Evolutionary conservation across 1,140 invertebrate genomes (phyloP).

Genomic region (Battus philenor): DNA sequence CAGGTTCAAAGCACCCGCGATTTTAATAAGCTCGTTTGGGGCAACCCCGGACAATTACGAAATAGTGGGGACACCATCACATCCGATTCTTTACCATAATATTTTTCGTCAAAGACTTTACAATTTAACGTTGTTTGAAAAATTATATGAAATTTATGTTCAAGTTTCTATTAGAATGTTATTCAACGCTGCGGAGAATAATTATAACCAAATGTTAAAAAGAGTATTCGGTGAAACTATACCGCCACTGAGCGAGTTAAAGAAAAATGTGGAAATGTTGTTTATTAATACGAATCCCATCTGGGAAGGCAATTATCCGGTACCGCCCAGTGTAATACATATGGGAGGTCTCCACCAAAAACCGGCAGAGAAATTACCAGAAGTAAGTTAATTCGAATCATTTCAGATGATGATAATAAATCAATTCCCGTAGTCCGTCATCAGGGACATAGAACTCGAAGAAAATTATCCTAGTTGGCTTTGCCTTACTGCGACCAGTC

Average conservation of each 20-base stretch:
- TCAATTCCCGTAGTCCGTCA: no score
- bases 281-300: conserved; percentile 70
- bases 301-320: conserved; percentile 51
- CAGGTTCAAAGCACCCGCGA: conserved; percentile 18
- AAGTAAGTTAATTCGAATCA: no score
- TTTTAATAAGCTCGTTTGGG: conserved; percentile 18
- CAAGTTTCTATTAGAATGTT: no score
- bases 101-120: conserved; percentile 1
- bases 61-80: conserved; percentile 17
- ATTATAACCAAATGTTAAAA: background rate
- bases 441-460: no score
- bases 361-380: conserved; percentile 38
- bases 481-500: no score
- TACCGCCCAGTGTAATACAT: conserved; percentile 57
- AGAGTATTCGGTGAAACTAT: conserved; percentile 22
- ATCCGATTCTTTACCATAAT: conserved; percentile 18
- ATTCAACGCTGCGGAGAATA: no score
- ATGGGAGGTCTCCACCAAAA: conserved; percentile 67
- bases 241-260: conserved; percentile 48
- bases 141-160: background rate
- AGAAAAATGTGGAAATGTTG: conserved; percentile 67
- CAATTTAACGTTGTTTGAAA: conserved; percentile 17
- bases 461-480: no score
- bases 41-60: conserved; percentile 4
- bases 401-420: no score